Evolutionary conservation across 2,888 invertebrate genomes (phyloP).

Genomic region (Sphaeridia pumilis): DNA sequence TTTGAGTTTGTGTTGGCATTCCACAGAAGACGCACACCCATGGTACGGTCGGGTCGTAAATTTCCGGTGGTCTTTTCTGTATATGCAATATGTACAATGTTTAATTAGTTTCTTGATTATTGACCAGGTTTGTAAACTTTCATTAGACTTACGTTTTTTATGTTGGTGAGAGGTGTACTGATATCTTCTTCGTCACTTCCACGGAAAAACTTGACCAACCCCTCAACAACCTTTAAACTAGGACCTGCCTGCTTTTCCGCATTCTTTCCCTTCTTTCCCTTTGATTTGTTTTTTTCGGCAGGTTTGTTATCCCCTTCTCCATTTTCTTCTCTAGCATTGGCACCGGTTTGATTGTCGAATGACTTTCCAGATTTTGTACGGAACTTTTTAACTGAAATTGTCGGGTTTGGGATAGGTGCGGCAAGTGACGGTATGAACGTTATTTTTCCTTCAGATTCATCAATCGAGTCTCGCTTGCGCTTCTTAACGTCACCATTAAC

Average conservation of each 20-base stretch:
- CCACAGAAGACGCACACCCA: slow-evolving; percentile 33
- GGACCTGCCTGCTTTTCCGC: slow-evolving; percentile 15
- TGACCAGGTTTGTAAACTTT: too few relatives aligned
- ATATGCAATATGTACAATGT: too few relatives aligned
- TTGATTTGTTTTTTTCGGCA: too few relatives aligned
- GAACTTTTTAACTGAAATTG: slow-evolving; percentile 1
- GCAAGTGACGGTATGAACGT: slow-evolving; percentile 10
- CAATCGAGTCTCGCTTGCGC: neutral
- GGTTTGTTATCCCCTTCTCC: neutral
- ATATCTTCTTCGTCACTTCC: slow-evolving; percentile 28
- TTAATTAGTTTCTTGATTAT: too few relatives aligned
- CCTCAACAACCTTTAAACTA: slow-evolving; percentile 21
- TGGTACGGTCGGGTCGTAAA: slow-evolving; percentile 25
- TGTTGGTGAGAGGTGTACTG: neutral
- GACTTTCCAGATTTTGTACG: neutral
- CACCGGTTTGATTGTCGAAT: neutral
- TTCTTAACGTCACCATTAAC: neutral
- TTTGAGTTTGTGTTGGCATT: slow-evolving; percentile 25
- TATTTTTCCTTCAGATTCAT: neutral
- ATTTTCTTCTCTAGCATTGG: neutral
- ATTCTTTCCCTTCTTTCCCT: slow-evolving; percentile 1
- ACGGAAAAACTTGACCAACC: slow-evolving; percentile 25
- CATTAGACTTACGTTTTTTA: neutral
- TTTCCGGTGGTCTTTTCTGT: slow-evolving; percentile 10
- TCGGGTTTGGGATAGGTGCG: slow-evolving; percentile 3